Evolutionary conservation across 1,140 invertebrate genomes (phyloP).

Genomic region (Cherax quadricarinatus): DNA sequence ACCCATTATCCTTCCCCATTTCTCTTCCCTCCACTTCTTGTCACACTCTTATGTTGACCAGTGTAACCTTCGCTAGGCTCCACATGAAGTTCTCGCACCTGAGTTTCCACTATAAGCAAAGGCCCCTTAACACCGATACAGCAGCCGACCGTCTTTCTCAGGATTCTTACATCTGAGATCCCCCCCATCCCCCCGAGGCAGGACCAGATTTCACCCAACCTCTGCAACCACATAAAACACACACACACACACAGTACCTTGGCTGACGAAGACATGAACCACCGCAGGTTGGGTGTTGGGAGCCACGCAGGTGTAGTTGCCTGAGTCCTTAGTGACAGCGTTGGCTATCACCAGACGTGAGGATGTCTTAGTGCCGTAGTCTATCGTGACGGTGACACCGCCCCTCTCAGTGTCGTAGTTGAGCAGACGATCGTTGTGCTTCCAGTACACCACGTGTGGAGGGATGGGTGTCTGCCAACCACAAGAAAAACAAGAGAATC

Average conservation of each 20-base stretch:
- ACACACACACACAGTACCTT: conserved; percentile 56
- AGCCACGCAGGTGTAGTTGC: conserved; percentile 77
- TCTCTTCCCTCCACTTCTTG: too few species aligned
- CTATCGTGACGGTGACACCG: conserved; percentile 75
- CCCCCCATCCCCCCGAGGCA: too few species aligned
- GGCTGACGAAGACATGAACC: conserved; percentile 75
- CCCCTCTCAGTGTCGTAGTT: conserved; percentile 92
- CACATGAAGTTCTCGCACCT: too few species aligned
- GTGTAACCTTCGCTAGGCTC: too few species aligned
- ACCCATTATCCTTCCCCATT: too few species aligned
- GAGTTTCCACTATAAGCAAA: too few species aligned
- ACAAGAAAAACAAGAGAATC: background rate
- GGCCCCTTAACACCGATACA: too few species aligned
- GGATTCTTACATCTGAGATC: too few species aligned
- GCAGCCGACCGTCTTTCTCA: too few species aligned
- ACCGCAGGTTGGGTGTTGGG: conserved; percentile 75
- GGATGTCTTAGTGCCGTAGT: conserved; percentile 71
- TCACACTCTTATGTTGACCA: too few species aligned
- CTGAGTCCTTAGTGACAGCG: conserved; percentile 75
- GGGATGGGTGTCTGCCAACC: conserved; percentile 67
- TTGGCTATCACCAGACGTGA: conserved; percentile 72
- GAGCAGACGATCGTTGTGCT: conserved; percentile 93
- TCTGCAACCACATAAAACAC: background rate
- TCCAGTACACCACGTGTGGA: conserved; percentile 77
- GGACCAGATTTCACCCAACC: background rate